These are phyloP conservation scores for Cercopithecus diana DNA, from an alignment of 2,797 vertebrate genomes.

Conservation along the genomic window DNA sequence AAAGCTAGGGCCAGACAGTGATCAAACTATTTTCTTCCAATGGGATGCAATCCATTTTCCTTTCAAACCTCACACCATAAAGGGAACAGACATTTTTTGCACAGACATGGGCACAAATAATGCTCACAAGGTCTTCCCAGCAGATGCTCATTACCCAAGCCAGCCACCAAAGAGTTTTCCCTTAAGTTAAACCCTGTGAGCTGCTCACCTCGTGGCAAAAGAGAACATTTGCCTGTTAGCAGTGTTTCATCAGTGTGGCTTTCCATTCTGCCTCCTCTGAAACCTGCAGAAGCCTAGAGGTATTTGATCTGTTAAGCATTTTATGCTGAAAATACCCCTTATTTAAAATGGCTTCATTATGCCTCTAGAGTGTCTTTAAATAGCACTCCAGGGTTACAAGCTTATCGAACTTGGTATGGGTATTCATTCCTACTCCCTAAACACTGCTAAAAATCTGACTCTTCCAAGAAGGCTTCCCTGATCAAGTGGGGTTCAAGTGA, in stretches of 20 bases:
- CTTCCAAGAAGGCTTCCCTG: background rate
- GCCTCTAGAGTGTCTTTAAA: slow-evolving; percentile 47
- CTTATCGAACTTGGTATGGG: background rate
- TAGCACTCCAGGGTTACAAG: slow-evolving; percentile 20
- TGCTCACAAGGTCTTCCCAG: slow-evolving; percentile 71
- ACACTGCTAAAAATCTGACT: background rate
- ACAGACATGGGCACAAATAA: slow-evolving; percentile 76
- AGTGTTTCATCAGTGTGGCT: slow-evolving; percentile 67
- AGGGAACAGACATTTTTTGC: slow-evolving; percentile 63
- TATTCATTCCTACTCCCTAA: background rate
- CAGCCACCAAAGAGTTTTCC: slow-evolving; percentile 73
- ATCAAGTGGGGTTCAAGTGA: background rate
- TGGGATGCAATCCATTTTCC: slow-evolving; percentile 59
- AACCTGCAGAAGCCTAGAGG: slow-evolving; percentile 52
- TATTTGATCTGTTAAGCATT: slow-evolving; percentile 76
- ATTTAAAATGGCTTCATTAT: slow-evolving; percentile 75
- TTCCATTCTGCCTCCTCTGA: slow-evolving; percentile 70
- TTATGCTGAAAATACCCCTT: slow-evolving; percentile 76
- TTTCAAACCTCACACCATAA: slow-evolving; percentile 71
- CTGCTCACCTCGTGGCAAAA: slow-evolving; percentile 68
- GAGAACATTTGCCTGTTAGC: slow-evolving; percentile 69
- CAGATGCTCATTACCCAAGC: slow-evolving; percentile 78
- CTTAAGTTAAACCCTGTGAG: slow-evolving; percentile 50
- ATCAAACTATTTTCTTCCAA: slow-evolving; percentile 76
- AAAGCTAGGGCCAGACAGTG: background rate